Evolutionary conservation across 1,140 invertebrate genomes (phyloP).

Genomic region (Lasaia peninsularis): DNA sequence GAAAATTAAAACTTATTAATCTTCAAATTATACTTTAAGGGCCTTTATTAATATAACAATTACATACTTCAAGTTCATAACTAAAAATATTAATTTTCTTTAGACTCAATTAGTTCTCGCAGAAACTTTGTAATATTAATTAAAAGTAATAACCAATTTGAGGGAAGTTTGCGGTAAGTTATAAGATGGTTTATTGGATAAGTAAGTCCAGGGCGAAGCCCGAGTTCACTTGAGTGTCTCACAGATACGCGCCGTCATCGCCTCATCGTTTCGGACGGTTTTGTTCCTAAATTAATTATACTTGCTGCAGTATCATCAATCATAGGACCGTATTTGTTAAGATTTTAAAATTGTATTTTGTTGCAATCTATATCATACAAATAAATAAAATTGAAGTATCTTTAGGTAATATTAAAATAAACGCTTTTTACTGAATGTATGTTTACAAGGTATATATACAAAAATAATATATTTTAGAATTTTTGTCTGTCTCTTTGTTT

Average conservation of each 20-base stretch:
- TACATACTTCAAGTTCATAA: not conserved
- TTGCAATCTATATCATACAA: no score
- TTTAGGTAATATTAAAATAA: no score
- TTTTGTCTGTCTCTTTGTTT: no score
- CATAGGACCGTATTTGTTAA: not conserved
- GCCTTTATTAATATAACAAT: not conserved
- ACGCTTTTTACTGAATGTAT: no score
- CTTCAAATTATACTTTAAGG: not conserved
- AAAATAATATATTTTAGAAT: no score
- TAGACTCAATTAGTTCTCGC: not conserved
- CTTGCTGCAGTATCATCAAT: not conserved
- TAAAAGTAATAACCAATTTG: constrained; percentile 3
- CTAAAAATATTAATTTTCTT: not conserved
- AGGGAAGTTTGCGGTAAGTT: not conserved
- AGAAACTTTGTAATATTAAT: not conserved
- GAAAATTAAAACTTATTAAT: no score
- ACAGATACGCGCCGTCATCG: not conserved
- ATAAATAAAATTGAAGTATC: not conserved
- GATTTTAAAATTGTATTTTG: not conserved
- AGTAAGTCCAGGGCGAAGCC: not conserved
- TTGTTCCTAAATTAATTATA: constrained; percentile 5
- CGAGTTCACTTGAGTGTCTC: not conserved
- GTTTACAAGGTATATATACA: no score
- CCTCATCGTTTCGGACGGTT: not conserved
- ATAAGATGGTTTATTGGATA: not conserved